Evolutionary conservation across 1,140 invertebrate species (phyloP).

Genomic region (Zaprionus tsacasi): DNA sequence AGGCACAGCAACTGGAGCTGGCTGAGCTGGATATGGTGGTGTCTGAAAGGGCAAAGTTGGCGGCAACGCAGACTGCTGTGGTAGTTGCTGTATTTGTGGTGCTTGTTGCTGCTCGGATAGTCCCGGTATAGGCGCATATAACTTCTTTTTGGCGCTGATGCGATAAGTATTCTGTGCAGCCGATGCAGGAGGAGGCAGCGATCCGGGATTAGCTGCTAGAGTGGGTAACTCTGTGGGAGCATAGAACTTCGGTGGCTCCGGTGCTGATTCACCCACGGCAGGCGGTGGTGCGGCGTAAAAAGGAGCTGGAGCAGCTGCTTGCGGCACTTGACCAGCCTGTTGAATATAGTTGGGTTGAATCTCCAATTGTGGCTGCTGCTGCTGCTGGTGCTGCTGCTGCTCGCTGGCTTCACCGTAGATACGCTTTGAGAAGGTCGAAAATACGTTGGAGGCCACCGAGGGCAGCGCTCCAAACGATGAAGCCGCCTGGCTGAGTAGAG

Average conservation of each 20-base stretch:
- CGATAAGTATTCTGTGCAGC: conserved; percentile 84
- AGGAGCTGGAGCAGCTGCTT: conserved; percentile 38
- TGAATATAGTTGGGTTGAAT: conserved; percentile 76
- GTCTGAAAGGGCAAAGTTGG: conserved; percentile 46
- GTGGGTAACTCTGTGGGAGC: conserved; percentile 71
- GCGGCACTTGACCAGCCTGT: conserved; percentile 50
- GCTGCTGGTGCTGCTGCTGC: conserved; percentile 42
- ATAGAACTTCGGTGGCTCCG: conserved; percentile 79
- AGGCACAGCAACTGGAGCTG: conserved; percentile 20
- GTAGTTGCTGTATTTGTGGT: conserved; percentile 24
- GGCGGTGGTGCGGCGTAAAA: conserved; percentile 63
- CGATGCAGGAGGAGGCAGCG: conserved; percentile 65
- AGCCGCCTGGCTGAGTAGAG: conserved; percentile 85
- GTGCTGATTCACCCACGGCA: conserved; percentile 29
- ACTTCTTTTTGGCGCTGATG: conserved; percentile 85
- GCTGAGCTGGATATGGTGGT: conserved; percentile 55
- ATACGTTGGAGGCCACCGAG: conserved; percentile 86
- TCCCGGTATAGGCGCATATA: conserved; percentile 86
- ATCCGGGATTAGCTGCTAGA: conserved; percentile 18
- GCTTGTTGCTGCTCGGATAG: conserved; percentile 69
- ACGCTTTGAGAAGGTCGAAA: conserved; percentile 86
- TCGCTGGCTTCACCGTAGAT: conserved; percentile 55
- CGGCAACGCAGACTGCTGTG: conserved; percentile 15
- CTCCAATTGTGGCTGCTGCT: conserved; percentile 63
- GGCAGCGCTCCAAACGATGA: conserved; percentile 87